phyloP scores from a whole-genome alignment of 2,113 vertebrate genomes.

The Uropsilus gracilis region DNA sequence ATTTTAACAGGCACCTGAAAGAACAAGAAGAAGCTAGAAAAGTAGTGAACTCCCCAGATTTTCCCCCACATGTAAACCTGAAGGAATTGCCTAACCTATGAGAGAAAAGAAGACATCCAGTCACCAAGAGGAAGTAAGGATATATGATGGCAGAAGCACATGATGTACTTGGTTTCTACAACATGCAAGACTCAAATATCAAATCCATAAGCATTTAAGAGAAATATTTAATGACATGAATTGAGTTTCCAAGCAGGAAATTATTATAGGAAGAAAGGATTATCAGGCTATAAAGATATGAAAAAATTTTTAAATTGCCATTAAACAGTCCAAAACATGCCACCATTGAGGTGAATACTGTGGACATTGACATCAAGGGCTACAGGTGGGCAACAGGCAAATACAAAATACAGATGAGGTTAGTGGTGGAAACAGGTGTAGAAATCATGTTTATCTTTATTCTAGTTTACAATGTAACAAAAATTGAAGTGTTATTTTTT shows the following conservation, averaged over 20 bases:
- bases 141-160: neutral
- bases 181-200: neutral
- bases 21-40: neutral
- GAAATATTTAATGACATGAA: neutral
- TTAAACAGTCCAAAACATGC: neutral
- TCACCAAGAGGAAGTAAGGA: neutral
- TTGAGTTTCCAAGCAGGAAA: neutral
- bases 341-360: neutral
- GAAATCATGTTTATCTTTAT: neutral
- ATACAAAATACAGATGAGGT: neutral
- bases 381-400: neutral
- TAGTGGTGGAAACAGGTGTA: neutral
- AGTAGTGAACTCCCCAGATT: neutral
- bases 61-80: neutral
- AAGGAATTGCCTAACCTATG: neutral
- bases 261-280: neutral
- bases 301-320: constrained; percentile 5
- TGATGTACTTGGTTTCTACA: neutral
- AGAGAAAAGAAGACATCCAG: neutral
- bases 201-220: neutral
- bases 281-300: neutral
- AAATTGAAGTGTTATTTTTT: neutral
- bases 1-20: neutral
- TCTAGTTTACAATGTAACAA: neutral
- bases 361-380: neutral